phyloP scores from a whole-genome alignment of 2,797 vertebrate species.

The Coendou prehensilis region DNA sequence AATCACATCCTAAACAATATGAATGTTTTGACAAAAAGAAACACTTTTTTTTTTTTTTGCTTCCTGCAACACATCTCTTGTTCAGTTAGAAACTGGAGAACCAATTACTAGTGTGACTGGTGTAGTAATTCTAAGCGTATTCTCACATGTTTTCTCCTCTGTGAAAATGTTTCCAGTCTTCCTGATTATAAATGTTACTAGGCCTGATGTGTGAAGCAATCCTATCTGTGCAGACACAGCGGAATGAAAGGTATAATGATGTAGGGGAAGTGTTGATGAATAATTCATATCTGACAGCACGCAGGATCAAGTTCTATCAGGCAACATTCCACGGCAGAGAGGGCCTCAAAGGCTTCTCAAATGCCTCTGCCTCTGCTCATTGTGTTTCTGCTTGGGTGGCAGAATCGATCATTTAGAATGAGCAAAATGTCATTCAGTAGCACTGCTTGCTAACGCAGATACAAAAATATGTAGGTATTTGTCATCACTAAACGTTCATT shows the following conservation, averaged over 20 bases:
- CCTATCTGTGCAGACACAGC: slow-evolving; percentile 85
- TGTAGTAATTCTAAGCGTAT: slow-evolving; percentile 12
- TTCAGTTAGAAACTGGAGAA: slow-evolving; percentile 58
- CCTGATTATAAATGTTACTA: slow-evolving; percentile 82
- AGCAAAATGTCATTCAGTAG: slow-evolving; percentile 79
- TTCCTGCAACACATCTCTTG: background rate
- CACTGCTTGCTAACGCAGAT: slow-evolving; percentile 64
- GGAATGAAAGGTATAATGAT: slow-evolving; percentile 86
- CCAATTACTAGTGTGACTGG: background rate
- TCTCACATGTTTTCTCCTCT: slow-evolving; percentile 64
- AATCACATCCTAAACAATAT: slow-evolving; percentile 63
- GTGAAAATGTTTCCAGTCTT: slow-evolving; percentile 79
- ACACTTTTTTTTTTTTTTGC: slow-evolving; percentile 1
- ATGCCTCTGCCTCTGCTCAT: slow-evolving; percentile 83
- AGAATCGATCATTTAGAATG: slow-evolving; percentile 81
- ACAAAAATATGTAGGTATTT: slow-evolving; percentile 40
- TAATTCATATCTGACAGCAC: slow-evolving; percentile 85
- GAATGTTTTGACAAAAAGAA: slow-evolving; percentile 63
- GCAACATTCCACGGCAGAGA: slow-evolving; percentile 76
- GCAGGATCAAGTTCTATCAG: slow-evolving; percentile 75
- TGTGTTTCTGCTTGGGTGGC: slow-evolving; percentile 86
- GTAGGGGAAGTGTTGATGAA: slow-evolving; percentile 86
- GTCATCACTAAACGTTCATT: slow-evolving; percentile 30
- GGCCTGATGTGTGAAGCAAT: slow-evolving; percentile 85
- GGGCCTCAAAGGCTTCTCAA: slow-evolving; percentile 77